phyloP scores from a whole-genome alignment of 2,888 invertebrate species.

The Hydriomena furcata region DNA sequence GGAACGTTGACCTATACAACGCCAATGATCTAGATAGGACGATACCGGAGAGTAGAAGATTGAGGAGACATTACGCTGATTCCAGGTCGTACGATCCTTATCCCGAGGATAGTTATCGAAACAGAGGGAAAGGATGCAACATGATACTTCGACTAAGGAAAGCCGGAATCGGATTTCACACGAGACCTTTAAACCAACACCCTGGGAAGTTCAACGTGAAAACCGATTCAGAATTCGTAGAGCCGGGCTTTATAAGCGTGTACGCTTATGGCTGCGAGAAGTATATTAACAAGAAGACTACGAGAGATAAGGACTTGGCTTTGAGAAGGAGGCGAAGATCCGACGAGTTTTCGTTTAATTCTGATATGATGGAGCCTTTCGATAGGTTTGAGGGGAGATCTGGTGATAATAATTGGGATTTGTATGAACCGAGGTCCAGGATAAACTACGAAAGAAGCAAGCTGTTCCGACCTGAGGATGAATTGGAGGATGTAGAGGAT shows the following conservation, averaged over 20 bases:
- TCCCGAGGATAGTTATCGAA: slow-evolving; percentile 48
- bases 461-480: slow-evolving; percentile 77
- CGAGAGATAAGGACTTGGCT: slow-evolving; percentile 66
- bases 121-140: slow-evolving; percentile 85
- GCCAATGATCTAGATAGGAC: slow-evolving; percentile 68
- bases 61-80: slow-evolving; percentile 68
- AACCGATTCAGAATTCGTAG: slow-evolving; percentile 92
- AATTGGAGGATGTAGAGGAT: slow-evolving; percentile 85
- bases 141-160: slow-evolving; percentile 90
- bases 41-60: slow-evolving; percentile 54
- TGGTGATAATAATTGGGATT: slow-evolving; percentile 61
- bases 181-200: slow-evolving; percentile 87
- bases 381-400: slow-evolving; percentile 55
- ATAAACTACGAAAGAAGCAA: slow-evolving; percentile 76
- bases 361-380: slow-evolving; percentile 49
- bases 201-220: slow-evolving; percentile 88
- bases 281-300: slow-evolving; percentile 72
- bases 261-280: slow-evolving; percentile 92
- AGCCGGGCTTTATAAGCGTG: slow-evolving; percentile 93
- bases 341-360: slow-evolving; percentile 73
- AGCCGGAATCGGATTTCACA: slow-evolving; percentile 91
- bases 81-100: slow-evolving; percentile 60
- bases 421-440: slow-evolving; percentile 66
- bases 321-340: slow-evolving; percentile 61
- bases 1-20: slow-evolving; percentile 86